Percentiles rank a stretch among this genome's conserved stretches.
Conservation (phyloP, 2,797 vertebrate genomes). For the Sebastes umbrosus region DNA sequence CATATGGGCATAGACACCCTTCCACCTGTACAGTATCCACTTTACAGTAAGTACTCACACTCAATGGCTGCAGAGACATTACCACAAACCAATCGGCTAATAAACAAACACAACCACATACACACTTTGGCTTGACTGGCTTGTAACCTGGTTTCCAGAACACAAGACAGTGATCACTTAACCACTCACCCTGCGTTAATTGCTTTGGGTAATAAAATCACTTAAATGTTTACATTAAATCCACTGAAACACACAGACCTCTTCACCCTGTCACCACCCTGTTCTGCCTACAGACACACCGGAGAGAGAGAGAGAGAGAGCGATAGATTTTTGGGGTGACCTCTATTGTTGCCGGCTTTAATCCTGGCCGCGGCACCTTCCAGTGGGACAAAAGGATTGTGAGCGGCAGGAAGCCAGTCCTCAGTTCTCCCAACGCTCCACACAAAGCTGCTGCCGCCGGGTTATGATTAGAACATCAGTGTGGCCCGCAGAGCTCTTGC, state of each 20-base stretch:
- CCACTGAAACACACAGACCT: background rate
- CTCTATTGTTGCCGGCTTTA: slow-evolving; percentile 70
- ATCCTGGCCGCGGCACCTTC: slow-evolving; percentile 73
- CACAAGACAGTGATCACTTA: background rate
- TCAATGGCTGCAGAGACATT: background rate
- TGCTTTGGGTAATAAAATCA: background rate
- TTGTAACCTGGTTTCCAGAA: background rate
- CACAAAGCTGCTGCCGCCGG: slow-evolving; percentile 73
- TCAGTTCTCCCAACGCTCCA: slow-evolving; percentile 61
- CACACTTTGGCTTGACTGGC: background rate
- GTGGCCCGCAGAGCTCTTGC: slow-evolving; percentile 56
- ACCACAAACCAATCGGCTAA: background rate
- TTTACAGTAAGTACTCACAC: background rate
- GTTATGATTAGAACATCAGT: slow-evolving; percentile 81
- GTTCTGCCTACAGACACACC: slow-evolving; percentile 17
- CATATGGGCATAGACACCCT: background rate
- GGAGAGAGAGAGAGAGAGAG: background rate
- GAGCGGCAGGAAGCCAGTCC: slow-evolving; percentile 74
- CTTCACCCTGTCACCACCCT: background rate
- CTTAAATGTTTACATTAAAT: background rate
- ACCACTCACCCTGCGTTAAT: background rate
- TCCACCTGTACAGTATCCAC: background rate
- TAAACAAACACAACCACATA: background rate
- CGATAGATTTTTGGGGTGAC: slow-evolving; percentile 61
- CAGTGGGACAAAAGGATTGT: slow-evolving; percentile 69